Base-by-base conservation (phyloP, 2,888 invertebrate genomes). In the Panzeria rudis region DNA sequence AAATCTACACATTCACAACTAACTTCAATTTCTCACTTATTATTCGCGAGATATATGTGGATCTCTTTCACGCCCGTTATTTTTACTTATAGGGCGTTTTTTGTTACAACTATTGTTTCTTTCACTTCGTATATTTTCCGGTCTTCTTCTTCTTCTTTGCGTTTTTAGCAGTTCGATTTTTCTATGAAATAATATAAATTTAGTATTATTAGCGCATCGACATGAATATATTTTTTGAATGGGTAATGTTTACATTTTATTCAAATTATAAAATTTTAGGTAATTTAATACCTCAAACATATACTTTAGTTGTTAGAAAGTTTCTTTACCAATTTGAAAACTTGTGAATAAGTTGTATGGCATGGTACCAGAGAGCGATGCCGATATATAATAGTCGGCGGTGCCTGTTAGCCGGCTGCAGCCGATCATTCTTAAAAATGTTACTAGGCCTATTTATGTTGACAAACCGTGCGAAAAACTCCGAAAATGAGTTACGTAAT, bases 1-100 rank as follows among this genome's bases (percentile, higher is more conserved):
- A 82, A 76, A 77, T 84, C 82, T 79, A 83, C 85, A 83, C 85
- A 85, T 81, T 85, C 81, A 82, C 78, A 82, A 73, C 66, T 69
- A 54, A 76, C 66, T 80, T 77, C 54, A 82, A 79, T 72, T 73
- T 72, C 69, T 81, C 71, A 69, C 85, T 80, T 61, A 62, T 76
- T 23, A 50, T 84, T 61, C 44, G 23, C 41, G 17, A 47, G 66
- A 52, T 61, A 35, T 84, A 84, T 77, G 69, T 50, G 32, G 59
- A 41, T 66, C 84, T 84, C 84, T 80, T 76, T 84, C 71, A 59
- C 35, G 11, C 64, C 59, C 64, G 66, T 66, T 62, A 44, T 29
- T 64, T 69, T 79, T 64, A 50, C 83, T 84, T 56, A 72, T 50
- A 79, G 84, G 84, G 80, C 84, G 84, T 84, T 75, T 71, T 82